A percentile compares a stretch with the other conserved stretches of the same genome.
These are phyloP conservation scores for Diplosoma virens DNA, from an alignment of 23 tunicate species.

Conservation along the genomic window DNA sequence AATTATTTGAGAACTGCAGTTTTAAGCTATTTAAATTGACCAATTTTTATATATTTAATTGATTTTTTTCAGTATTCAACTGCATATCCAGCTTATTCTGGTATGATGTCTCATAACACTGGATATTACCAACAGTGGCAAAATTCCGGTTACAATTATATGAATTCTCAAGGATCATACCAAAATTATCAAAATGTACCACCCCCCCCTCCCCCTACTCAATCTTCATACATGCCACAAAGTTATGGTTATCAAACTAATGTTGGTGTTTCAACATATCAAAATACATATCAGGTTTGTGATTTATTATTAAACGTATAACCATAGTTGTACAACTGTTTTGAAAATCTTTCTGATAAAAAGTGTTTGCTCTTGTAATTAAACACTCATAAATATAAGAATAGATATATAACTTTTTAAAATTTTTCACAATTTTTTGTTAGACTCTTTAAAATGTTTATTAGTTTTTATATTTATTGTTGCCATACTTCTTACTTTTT, in stretches of 20 bases:
- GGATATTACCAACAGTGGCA: constrained; percentile 4
- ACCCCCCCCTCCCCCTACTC: constrained; percentile 21
- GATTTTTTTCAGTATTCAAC: not conserved
- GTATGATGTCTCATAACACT: not conserved
- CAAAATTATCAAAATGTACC: not conserved
- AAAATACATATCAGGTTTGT: not conserved
- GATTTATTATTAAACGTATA: not conserved
- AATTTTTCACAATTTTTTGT: not conserved
- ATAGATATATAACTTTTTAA: not conserved
- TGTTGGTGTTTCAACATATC: not conserved
- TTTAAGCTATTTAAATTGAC: no score
- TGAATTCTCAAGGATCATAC: not conserved
- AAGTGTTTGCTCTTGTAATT: no score
- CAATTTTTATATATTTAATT: no score
- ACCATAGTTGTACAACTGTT: not conserved
- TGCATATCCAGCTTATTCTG: not conserved
- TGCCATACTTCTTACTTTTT: no score
- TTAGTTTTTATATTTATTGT: no score
- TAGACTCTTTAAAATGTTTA: no score
- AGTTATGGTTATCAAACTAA: constrained; percentile 5
- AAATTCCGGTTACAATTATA: not conserved
- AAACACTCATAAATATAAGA: no score
- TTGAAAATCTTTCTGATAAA: no score
- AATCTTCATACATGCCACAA: not conserved
- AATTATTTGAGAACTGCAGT: no score